A percentile compares a stretch with the other conserved stretches of the same genome.
Conservation (phyloP, 2,797 vertebrate genomes). For the Micropoecilia bifurca region DNA sequence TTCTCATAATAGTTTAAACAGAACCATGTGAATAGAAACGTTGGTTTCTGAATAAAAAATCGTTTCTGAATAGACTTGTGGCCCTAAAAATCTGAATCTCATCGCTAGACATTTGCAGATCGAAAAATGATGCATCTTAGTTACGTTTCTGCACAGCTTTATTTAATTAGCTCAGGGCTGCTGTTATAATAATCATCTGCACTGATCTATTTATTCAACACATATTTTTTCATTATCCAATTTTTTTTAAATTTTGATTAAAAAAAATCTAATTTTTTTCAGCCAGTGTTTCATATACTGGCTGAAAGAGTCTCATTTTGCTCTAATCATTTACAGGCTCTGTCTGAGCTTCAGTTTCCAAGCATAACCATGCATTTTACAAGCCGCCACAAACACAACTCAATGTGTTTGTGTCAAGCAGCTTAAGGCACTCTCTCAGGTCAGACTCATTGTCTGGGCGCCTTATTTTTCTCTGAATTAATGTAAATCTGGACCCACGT, state of each 20-base stretch:
- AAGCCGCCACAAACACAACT: not conserved
- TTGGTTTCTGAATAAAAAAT: no score
- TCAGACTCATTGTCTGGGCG: not conserved
- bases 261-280: not conserved
- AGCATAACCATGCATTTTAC: not conserved
- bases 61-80: no score
- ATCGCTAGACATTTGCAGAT: no score
- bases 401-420: not conserved
- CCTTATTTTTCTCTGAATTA: not conserved
- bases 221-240: not conserved
- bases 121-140: not conserved
- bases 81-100: no score
- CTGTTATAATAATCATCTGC: not conserved
- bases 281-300: not conserved
- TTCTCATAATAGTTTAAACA: no score
- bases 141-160: not conserved
- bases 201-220: not conserved
- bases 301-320: not conserved
- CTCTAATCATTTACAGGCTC: not conserved
- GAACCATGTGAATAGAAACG: no score
- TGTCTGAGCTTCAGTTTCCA: not conserved
- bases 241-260: not conserved
- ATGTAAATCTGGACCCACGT: not conserved
- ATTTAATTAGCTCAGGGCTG: not conserved
- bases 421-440: not conserved